These are phyloP conservation scores for Rhagium mordax DNA, from an alignment of 2,888 invertebrate genomes.

Conservation along the genomic window DNA sequence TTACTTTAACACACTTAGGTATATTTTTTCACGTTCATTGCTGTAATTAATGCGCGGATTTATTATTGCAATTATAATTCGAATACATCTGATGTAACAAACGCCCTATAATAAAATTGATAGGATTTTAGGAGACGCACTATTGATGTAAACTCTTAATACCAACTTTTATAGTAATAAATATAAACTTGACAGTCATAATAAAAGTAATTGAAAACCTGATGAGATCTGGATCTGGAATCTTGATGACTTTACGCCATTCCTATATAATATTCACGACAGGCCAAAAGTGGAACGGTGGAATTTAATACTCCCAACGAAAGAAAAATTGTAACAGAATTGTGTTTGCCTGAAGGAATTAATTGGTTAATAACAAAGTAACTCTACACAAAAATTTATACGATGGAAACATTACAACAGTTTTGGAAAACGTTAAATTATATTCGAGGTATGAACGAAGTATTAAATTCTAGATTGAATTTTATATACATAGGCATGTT, in stretches of 20 bases:
- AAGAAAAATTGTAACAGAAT: too few relatives aligned
- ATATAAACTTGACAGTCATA: conserved; percentile 42
- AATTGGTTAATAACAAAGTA: too few relatives aligned
- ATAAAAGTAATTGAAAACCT: conserved; percentile 14
- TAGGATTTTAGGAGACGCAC: not conserved
- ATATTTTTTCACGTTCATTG: not conserved
- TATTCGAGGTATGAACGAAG: too few relatives aligned
- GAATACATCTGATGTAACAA: too few relatives aligned
- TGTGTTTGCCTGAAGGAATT: too few relatives aligned
- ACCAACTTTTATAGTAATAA: conserved; percentile 42
- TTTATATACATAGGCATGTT: too few relatives aligned
- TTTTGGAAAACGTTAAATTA: too few relatives aligned
- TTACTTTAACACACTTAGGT: not conserved
- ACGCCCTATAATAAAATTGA: not conserved
- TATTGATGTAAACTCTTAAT: conserved; percentile 43
- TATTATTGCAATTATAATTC: not conserved
- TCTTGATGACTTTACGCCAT: not conserved
- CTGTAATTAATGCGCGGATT: not conserved
- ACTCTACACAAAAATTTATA: too few relatives aligned
- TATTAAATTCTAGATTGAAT: too few relatives aligned
- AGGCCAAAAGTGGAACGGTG: not conserved
- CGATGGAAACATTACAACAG: too few relatives aligned
- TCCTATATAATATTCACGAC: not conserved
- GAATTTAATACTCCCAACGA: too few relatives aligned
- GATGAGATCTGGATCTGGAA: not conserved